Base-by-base conservation (phyloP, 2,797 vertebrate species). In the Paguma larvata region DNA sequence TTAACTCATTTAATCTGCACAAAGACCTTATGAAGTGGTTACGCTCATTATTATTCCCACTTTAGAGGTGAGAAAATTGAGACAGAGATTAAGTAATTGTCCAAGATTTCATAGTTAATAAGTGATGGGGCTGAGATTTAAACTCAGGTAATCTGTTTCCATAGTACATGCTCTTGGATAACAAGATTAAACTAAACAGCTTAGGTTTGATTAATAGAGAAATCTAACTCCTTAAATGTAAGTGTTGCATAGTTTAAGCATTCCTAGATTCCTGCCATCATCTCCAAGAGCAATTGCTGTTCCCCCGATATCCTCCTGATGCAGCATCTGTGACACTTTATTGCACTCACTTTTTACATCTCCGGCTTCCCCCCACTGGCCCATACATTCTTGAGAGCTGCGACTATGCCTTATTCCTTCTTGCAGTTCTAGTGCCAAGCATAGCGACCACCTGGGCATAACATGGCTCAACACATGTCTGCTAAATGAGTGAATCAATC, bases 61-160 rank as follows among this genome's bases (percentile, higher is more conserved):
- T 86, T 90, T 68, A 79, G 53, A 92, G 83, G 94, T 65, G 19
- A 83, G 27, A 6, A 85, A 88, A 77, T 68, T 51, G 59, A 88
- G 85, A 48, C 30, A 78, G 32, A 79, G 77, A 72, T 25, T n/a
- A 62, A 56, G 21, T 59, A 23, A 88, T 3, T 79, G 9, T 12
- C 67, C 34, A 85, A 48, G 5, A 3, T 91, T 77, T 75, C 78
- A 51, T 3, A n/a, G 46, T 77, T 79, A 79, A 23, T 77, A 95
- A 84, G 23, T 51, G 23, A 30, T 13, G 73, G 19, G 53, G 21
- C 32, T 93, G 38, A 68, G 77, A 93, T 85, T 9, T 79, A 48
- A 91, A 63, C 16, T 5, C 34, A 63, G 72, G n/a, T 18, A 67
- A 41, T 68, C 27, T 93, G 48, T 32, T 82, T 89, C 48, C 48